A percentile compares a stretch with the other conserved stretches of the same genome.
Evolutionary conservation across 1,140 invertebrate genomes (phyloP).

Genomic region (Schlechtendalia chinensis): DNA sequence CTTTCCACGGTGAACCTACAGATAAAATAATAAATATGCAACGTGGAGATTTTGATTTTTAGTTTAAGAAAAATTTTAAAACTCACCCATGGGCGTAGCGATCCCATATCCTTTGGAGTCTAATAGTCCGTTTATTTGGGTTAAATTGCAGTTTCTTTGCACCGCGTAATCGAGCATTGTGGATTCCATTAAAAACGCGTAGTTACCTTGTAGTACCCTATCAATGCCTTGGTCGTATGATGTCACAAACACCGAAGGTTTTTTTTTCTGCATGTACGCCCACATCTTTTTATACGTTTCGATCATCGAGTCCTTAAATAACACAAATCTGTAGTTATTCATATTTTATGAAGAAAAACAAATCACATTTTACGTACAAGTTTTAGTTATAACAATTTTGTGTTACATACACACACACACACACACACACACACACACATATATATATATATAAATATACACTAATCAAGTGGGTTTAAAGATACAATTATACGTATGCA

Average conservation of each 20-base stretch:
- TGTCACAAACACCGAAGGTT: constrained; percentile 70
- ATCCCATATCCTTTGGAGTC: constrained; percentile 80
- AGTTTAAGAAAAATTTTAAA: too few relatives aligned
- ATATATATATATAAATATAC: too few relatives aligned
- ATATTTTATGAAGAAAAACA: neutral
- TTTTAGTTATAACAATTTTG: too few relatives aligned
- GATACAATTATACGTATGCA: too few relatives aligned
- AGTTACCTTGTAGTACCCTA: constrained; percentile 71
- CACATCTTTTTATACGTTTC: constrained; percentile 88
- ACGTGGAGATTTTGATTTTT: neutral
- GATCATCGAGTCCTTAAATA: constrained; percentile 61
- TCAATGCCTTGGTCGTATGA: constrained; percentile 78
- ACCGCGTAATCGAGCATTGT: constrained; percentile 87
- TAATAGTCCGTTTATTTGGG: constrained; percentile 85
- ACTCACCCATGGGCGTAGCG: constrained; percentile 58
- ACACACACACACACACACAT: too few relatives aligned
- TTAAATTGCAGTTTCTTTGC: constrained; percentile 88
- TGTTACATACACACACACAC: too few relatives aligned
- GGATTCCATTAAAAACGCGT: constrained; percentile 93
- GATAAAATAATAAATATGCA: neutral
- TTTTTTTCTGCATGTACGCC: constrained; percentile 76
- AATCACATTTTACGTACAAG: neutral
- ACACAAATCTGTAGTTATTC: too few relatives aligned
- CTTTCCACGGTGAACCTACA: constrained; percentile 71
- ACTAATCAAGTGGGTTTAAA: too few relatives aligned